Base-by-base conservation (phyloP, 2,797 vertebrate genomes). In the Anomalospiza imberbis region DNA sequence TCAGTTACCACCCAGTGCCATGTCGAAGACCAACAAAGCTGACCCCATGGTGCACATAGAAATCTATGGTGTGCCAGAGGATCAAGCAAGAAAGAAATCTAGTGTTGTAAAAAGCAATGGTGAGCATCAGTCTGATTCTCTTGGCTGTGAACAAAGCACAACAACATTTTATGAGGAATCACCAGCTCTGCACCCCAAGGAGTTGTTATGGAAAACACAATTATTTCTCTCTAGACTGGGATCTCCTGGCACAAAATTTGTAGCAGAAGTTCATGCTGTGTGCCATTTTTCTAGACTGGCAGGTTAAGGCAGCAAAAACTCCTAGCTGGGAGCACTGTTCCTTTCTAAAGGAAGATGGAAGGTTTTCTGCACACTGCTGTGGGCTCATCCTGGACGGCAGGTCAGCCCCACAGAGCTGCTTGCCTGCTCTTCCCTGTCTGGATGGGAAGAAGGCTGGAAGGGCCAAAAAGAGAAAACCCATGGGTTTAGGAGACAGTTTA, bases 31-130 rank as follows among this genome's bases (percentile, higher is more conserved):
- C 68, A 97, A 96, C 88, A 98, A 96, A 81, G 91, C 96, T 55
- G 97, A 98, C 78, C 96, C 97, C 13, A 91, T 97, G 44, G 98
- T 99, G 70, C 96, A 96, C 32, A 96, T 99, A 92, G 98, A 99
- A 96, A 98, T 99, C 62, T 96, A 98, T 2, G 98, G 99, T 25
- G 97, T 98, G 85, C 83, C 97, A 26, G 97, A 96, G 5, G 98
- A 99, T 87, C 95, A 94, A n/a, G 2, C 34, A 7, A 98, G 86
- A 81, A 98, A 96, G 50, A 98, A 93, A 94, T 99, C 98, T 36
- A 96, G 95, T 10, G 96, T 97, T 22, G 65, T 98, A 95, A 99
- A 96, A 97, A 98, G 95, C 96, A 99, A 99, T 34, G 98, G 99
- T 99, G 82, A 98, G 97, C n/a, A 70, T 54, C 66, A 62, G 9